Evolutionary conservation across 2,888 invertebrate species (phyloP).

Genomic region (Agriotes lineatus): DNA sequence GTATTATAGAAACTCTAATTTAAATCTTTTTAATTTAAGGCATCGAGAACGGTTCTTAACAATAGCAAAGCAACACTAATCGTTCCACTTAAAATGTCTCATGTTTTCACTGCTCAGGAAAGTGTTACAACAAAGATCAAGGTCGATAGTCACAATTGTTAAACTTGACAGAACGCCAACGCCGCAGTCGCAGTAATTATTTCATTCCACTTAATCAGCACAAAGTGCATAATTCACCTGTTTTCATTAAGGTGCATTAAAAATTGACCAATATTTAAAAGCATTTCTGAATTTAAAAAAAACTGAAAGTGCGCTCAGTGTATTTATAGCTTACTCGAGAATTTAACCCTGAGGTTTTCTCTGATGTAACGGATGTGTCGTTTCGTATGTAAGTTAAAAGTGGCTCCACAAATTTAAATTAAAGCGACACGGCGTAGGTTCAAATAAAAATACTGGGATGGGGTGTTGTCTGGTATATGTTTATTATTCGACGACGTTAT

Average conservation of each 20-base stretch:
- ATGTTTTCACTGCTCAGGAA: neutral
- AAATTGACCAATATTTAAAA: too few species aligned
- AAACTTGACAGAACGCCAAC: neutral
- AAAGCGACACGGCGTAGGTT: too few species aligned
- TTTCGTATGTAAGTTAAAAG: neutral
- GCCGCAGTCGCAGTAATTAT: neutral
- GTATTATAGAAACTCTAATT: too few species aligned
- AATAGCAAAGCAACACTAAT: neutral
- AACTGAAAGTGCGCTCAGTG: too few species aligned
- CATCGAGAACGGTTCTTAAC: too few species aligned
- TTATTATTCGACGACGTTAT: too few species aligned
- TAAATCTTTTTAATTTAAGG: too few species aligned
- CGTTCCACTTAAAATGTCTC: neutral
- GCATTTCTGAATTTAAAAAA: too few species aligned
- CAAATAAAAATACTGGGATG: too few species aligned
- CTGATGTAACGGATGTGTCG: neutral
- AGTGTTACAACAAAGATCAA: constrained; percentile 12
- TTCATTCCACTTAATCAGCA: neutral
- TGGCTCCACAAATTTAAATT: too few species aligned
- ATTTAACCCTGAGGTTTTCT: neutral
- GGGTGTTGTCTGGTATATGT: too few species aligned
- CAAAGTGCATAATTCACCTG: neutral
- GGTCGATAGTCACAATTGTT: constrained; percentile 11
- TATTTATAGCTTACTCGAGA: neutral
- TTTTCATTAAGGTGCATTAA: neutral